A percentile compares a stretch with the other conserved stretches of the same genome.
Evolutionary conservation across 23 tunicate genomes (phyloP).

Genomic region (Oikopleura albicans): DNA sequence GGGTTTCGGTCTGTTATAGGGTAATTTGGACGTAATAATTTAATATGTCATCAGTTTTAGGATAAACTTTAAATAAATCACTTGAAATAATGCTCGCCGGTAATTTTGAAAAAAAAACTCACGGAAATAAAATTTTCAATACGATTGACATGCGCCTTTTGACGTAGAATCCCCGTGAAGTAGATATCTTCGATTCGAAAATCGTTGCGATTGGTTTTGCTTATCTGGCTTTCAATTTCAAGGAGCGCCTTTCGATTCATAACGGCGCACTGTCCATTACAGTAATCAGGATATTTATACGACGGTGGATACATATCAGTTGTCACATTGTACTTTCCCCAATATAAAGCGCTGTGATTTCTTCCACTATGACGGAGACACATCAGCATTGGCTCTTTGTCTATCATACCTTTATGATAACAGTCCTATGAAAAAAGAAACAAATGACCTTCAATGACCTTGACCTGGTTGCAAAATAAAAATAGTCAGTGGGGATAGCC

Average conservation of each 20-base stretch:
- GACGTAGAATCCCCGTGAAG: background rate
- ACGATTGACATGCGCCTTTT: too few species aligned
- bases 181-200: conserved; percentile 1
- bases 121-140: too few species aligned
- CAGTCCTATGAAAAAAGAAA: too few species aligned
- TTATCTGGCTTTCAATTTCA: background rate
- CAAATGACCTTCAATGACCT: too few species aligned
- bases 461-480: too few species aligned
- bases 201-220: background rate
- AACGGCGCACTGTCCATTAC: conserved; percentile 14
- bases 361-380: background rate
- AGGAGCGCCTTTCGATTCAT: background rate
- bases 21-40: too few species aligned
- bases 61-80: too few species aligned
- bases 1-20: too few species aligned
- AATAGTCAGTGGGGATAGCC: too few species aligned
- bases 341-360: background rate
- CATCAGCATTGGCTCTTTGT: background rate
- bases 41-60: too few species aligned
- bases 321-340: conserved; percentile 11
- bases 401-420: background rate
- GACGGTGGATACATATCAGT: background rate
- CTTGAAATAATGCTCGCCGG: too few species aligned
- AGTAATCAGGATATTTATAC: background rate
- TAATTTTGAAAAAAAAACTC: too few species aligned